Base-by-base conservation (phyloP, 2,113 vertebrate species). In the Cyphomyrus plagiostoma region DNA sequence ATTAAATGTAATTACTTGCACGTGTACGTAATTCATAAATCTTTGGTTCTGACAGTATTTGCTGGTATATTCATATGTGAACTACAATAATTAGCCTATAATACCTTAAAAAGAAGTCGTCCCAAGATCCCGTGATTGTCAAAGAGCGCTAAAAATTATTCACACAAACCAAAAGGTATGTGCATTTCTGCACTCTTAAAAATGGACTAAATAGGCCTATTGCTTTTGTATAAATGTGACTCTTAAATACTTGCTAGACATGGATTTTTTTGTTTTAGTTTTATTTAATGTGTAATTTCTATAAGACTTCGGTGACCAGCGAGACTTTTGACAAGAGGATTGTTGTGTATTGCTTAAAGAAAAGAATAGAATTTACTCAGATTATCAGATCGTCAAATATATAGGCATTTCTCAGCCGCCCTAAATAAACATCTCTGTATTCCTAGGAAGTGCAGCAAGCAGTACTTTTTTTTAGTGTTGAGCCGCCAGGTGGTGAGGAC, bases 401-500 rank as follows among this genome's bases (percentile, higher is more conserved):
- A 84, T 84, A 84, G 82, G 82, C 19, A 46, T 46, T 82, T 82
- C 82, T 23, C 45, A 42, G 74, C 74, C 30, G 35, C 74, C 35
- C 74, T 80, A 80, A 80, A 42, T 80, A 80, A 80, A 80, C 35
- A 80, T 42, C 10, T 80, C 35, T 80, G 19, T 21, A 19, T 80
- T 17, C 70, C 30, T 39, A 80, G 74, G 30, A 39, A 80, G 74
- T 80, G 35, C 42, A 11, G 0, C 39, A n/a, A 48, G 21, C 45
- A 21, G 19, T 56, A 9, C 9, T 84, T 46, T 19, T 21, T 83
- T n/a, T 84, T n/a, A 46, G 45, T 46, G 23, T 46, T 84, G 82
- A 46, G 45, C 23, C 21, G 45, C 45, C 45, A 95, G 95, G 94
- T 96, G 95, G 92, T 96, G 93, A 94, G 91, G 92, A 92, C 92